Conservation (phyloP, 2,888 invertebrate genomes). For the Neoitamus cyanurus region DNA sequence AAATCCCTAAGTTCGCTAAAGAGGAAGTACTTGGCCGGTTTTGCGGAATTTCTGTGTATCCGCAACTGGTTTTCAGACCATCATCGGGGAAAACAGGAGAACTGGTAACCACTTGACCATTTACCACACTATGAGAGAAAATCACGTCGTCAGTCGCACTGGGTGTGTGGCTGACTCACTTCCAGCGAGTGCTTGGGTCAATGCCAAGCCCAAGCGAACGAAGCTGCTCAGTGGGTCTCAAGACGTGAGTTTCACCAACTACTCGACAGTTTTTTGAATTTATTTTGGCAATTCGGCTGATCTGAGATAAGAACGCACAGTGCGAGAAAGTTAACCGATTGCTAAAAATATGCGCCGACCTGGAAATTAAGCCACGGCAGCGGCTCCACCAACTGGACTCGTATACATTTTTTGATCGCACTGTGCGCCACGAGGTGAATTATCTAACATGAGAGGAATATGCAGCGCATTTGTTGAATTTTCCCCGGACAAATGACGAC, state of each 20-base stretch:
- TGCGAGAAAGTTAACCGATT: neutral
- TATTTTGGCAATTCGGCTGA: neutral
- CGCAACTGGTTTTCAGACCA: neutral
- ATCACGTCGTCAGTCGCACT: neutral
- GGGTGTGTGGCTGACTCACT: neutral
- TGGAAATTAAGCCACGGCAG: neutral
- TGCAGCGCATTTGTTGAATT: neutral
- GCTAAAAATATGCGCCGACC: neutral
- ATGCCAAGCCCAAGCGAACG: neutral
- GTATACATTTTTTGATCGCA: neutral
- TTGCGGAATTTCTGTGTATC: neutral
- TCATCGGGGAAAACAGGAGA: neutral
- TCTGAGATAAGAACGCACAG: neutral
- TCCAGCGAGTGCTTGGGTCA: neutral
- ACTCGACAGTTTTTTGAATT: neutral
- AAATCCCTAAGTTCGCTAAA: neutral
- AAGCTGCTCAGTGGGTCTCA: neutral
- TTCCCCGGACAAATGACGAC: neutral
- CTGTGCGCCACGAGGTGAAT: neutral
- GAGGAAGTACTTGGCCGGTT: neutral
- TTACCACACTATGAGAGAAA: neutral
- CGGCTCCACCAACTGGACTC: neutral
- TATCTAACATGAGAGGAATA: neutral
- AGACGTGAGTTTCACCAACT: neutral
- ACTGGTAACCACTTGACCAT: constrained; percentile 1